Evolutionary conservation across 2,888 invertebrate species (phyloP), one percentile per base, ranked within the genome.

Genomic region (Plagiodera versicolora): DNA sequence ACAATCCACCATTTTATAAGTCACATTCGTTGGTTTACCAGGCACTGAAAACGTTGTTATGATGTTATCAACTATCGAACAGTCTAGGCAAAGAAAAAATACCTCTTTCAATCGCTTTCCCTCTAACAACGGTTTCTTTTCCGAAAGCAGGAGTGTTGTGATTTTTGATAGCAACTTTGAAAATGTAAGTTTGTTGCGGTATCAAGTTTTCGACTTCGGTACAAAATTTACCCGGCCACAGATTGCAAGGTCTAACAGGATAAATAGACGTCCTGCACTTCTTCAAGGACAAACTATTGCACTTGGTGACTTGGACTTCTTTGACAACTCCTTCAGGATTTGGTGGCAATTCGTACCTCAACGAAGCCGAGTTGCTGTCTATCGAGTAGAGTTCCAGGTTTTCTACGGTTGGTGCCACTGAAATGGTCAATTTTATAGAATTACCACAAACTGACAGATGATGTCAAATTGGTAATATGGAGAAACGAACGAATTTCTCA

Each of bases 311-410:
- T 61, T 75, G 73, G 3, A 75, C 60, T 28, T 68, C 68, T 14
- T 58, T 61, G 3, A 76, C 74, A 14, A 70, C 46, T 6, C 79
- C 79, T 24, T 63, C 61, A 17, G 69, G 51, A 50, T 67, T 65
- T 16, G 61, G 56, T 2, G 79, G 77, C 47, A 79, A 63, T 52
- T 76, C 72, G 66, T 72, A 79, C 19, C 79, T 67, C 24, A 79
- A 58, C 11, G 70, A 71, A 4, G 76, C 74, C 0, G 69, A 70
- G 30, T 71, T 65, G 35, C 65, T 54, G 50, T 73, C 74, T 3
- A 74, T 72, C n/a, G 77, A 70, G 61, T 78, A 79, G 10, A 77
- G 57, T 71, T 79, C 77, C 18, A 78, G 61, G 61, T 76, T 74
- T 61, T 67, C 58, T 1, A 76, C 72, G 18, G 68, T 46, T 19